These are phyloP conservation scores for Oreohelix idahoensis DNA, from an alignment of 1,140 invertebrate species.

Conservation along the genomic window DNA sequence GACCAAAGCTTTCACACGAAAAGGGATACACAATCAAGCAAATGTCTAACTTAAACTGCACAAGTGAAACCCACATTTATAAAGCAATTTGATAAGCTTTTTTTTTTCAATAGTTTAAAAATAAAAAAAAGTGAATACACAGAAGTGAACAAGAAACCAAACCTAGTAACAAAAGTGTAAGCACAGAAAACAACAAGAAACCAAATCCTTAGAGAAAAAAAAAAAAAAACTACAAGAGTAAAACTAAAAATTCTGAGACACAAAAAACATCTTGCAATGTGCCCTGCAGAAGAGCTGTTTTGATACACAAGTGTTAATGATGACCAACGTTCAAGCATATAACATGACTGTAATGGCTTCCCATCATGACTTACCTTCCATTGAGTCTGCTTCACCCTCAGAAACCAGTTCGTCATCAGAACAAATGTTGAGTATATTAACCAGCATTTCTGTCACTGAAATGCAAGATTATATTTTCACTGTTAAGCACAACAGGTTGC, in stretches of 20 bases:
- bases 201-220: not conserved
- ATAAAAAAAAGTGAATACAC: not conserved
- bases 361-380: slow-evolving; percentile 97
- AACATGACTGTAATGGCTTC: no score
- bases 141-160: not conserved
- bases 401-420: slow-evolving; percentile 99
- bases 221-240: not conserved
- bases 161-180: not conserved
- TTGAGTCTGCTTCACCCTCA: slow-evolving; percentile 95
- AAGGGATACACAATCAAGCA: not conserved
- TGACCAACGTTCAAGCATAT: not conserved
- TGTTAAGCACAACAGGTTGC: no score
- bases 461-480: slow-evolving; percentile 37
- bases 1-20: not conserved
- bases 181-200: not conserved
- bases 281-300: not conserved
- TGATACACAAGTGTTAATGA: not conserved
- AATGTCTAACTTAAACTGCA: not conserved
- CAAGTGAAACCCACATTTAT: not conserved
- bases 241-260: not conserved
- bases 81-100: not conserved
- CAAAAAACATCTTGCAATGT: slow-evolving; percentile 3
- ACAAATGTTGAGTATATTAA: slow-evolving; percentile 99
- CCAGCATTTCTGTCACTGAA: slow-evolving; percentile 98
- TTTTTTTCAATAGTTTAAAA: not conserved